Evolutionary conservation across 2,888 invertebrate species (phyloP).

Genomic region (Ectemnius lituratus): DNA sequence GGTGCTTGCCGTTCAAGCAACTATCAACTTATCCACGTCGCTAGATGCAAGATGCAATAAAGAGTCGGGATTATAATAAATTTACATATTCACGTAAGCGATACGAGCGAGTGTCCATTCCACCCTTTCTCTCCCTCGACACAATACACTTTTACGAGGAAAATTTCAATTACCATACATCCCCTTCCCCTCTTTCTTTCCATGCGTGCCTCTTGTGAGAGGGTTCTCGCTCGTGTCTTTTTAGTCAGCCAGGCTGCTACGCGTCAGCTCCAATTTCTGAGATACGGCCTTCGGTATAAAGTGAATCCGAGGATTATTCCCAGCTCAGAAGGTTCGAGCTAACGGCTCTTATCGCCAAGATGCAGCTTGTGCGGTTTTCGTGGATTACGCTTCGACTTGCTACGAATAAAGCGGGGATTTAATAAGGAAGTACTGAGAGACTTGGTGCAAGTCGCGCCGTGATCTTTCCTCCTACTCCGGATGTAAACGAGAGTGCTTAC

Average conservation of each 20-base stretch:
- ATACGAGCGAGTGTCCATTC: constrained; percentile 1
- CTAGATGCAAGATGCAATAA: constrained; percentile 15
- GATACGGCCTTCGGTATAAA: neutral
- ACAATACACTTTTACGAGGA: constrained; percentile 3
- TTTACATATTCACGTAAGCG: constrained; percentile 17
- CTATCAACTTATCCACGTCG: neutral
- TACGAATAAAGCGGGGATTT: too few species aligned
- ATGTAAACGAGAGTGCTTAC: constrained; percentile 24
- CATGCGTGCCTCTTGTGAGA: too few species aligned
- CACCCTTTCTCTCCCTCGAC: neutral
- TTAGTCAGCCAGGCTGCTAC: too few species aligned
- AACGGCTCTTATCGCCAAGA: neutral
- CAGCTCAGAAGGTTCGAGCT: constrained; percentile 3
- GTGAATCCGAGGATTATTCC: neutral
- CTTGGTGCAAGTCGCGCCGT: neutral
- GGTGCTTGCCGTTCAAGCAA: too few species aligned
- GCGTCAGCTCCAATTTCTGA: neutral
- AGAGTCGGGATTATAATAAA: constrained; percentile 28
- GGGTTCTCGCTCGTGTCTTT: too few species aligned
- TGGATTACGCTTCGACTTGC: too few species aligned
- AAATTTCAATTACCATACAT: constrained; percentile 20
- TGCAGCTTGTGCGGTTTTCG: too few species aligned
- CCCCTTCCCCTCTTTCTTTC: too few species aligned
- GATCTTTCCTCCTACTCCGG: constrained; percentile 35
- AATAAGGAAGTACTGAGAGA: too few species aligned